These are phyloP conservation scores for Drymonia ruficornis DNA, from an alignment of 2,888 invertebrate species.

Conservation along the genomic window DNA sequence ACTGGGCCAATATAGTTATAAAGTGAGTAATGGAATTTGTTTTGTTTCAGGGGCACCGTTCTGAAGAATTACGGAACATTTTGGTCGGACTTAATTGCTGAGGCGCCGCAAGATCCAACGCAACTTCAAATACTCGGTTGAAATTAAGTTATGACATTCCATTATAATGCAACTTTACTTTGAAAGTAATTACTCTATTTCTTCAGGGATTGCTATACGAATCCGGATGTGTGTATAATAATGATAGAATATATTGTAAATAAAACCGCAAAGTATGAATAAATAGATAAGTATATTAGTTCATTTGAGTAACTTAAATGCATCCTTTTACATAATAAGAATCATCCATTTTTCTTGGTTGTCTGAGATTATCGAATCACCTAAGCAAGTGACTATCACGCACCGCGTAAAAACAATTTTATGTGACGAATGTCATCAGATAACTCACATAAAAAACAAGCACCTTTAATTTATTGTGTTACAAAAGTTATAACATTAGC, in stretches of 20 bases:
- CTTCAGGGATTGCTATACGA: neutral
- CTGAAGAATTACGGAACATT: slow-evolving; percentile 90
- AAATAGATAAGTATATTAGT: slow-evolving; percentile 54
- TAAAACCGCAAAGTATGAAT: slow-evolving; percentile 43
- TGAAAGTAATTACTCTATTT: slow-evolving; percentile 1
- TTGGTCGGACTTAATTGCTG: slow-evolving; percentile 89
- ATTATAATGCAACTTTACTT: too few species aligned
- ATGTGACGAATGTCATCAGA: slow-evolving; percentile 37
- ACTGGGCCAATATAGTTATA: too few species aligned
- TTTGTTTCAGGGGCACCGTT: slow-evolving; percentile 88
- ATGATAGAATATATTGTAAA: slow-evolving; percentile 24
- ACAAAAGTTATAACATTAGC: slow-evolving; percentile 26
- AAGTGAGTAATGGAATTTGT: too few species aligned
- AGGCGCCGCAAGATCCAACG: slow-evolving; percentile 72
- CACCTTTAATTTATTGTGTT: slow-evolving; percentile 3
- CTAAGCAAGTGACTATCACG: slow-evolving; percentile 32
- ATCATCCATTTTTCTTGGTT: slow-evolving; percentile 22
- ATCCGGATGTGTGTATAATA: slow-evolving; percentile 9
- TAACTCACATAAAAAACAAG: slow-evolving; percentile 32
- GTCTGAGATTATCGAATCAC: slow-evolving; percentile 24
- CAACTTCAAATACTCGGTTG: slow-evolving; percentile 69
- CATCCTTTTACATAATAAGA: slow-evolving; percentile 35
- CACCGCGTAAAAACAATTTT: slow-evolving; percentile 24
- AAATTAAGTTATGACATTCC: slow-evolving; percentile 17
- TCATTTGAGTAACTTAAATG: slow-evolving; percentile 50